A percentile compares a stretch with the other conserved stretches of the same genome.
These are phyloP conservation scores for Oppia nitens DNA, from an alignment of 1,140 invertebrate species.

Conservation along the genomic window DNA sequence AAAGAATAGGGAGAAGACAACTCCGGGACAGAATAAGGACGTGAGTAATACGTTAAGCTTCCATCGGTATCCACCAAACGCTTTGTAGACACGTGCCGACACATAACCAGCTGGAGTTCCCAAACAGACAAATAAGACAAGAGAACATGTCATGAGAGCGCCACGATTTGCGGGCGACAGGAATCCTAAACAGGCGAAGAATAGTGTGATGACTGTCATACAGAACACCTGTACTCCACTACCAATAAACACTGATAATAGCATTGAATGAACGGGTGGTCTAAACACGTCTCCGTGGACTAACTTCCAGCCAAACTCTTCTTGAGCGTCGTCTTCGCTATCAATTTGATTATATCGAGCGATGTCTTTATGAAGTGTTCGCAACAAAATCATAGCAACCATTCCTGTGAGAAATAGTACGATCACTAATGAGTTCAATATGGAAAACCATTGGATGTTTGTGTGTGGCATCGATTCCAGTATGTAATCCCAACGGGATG, in stretches of 20 bases:
- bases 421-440: constrained; percentile 42
- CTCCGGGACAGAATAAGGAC: constrained; percentile 74
- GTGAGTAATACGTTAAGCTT: constrained; percentile 93
- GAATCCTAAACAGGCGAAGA: constrained; percentile 94
- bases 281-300: constrained; percentile 89
- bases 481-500: constrained; percentile 97
- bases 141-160: constrained; percentile 90
- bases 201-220: constrained; percentile 42
- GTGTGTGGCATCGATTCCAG: constrained; percentile 94
- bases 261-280: constrained; percentile 89
- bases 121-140: constrained; percentile 83
- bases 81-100: constrained; percentile 91
- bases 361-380: constrained; percentile 95
- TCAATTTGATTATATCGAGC: constrained; percentile 86
- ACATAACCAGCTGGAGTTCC: constrained; percentile 91
- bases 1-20: constrained; percentile 90
- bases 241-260: constrained; percentile 83
- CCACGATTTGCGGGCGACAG: constrained; percentile 94
- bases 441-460: constrained; percentile 92
- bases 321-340: constrained; percentile 77
- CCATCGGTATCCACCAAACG: constrained; percentile 92
- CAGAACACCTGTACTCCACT: constrained; percentile 76
- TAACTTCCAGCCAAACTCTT: constrained; percentile 98
- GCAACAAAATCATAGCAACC: constrained; percentile 96
- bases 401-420: constrained; percentile 69